Conservation (phyloP, 2,113 vertebrate species). For the Glareola pratincola region DNA sequence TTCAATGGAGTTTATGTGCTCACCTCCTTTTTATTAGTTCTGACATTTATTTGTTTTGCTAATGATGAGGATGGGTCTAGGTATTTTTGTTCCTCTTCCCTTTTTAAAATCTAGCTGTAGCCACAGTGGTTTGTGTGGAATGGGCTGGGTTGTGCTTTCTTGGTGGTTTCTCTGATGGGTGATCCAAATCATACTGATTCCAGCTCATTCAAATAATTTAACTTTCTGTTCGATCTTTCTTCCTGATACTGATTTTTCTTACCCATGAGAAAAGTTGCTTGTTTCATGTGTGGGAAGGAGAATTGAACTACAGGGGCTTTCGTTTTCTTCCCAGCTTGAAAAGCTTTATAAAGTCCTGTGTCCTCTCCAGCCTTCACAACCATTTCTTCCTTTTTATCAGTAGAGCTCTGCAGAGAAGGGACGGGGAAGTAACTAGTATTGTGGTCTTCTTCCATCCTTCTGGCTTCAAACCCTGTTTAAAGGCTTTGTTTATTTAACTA, state of each 20-base stretch:
- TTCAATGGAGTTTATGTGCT: not conserved
- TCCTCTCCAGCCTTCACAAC: not conserved
- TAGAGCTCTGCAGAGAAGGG: not conserved
- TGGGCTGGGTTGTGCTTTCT: not conserved
- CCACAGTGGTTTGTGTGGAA: not conserved
- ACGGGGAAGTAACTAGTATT: accelerated
- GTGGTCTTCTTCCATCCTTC: not conserved
- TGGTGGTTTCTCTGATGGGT: accelerated
- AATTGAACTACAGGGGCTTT: not conserved
- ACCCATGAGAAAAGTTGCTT: not conserved
- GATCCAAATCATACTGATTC: not conserved
- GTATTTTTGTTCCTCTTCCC: not conserved
- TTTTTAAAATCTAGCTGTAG: not conserved
- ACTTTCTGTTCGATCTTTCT: not conserved
- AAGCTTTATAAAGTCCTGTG: not conserved
- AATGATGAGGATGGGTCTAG: not conserved
- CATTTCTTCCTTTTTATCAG: not conserved
- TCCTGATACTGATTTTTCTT: not conserved
- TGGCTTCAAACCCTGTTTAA: not conserved
- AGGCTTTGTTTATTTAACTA: not conserved
- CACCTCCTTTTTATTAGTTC: not conserved
- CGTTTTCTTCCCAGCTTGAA: not conserved
- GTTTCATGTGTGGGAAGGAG: not conserved
- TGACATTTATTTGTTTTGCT: not conserved
- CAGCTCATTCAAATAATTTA: not conserved